phyloP scores from a whole-genome alignment of 2,797 vertebrate species.

The Allochrocebus solatus region DNA sequence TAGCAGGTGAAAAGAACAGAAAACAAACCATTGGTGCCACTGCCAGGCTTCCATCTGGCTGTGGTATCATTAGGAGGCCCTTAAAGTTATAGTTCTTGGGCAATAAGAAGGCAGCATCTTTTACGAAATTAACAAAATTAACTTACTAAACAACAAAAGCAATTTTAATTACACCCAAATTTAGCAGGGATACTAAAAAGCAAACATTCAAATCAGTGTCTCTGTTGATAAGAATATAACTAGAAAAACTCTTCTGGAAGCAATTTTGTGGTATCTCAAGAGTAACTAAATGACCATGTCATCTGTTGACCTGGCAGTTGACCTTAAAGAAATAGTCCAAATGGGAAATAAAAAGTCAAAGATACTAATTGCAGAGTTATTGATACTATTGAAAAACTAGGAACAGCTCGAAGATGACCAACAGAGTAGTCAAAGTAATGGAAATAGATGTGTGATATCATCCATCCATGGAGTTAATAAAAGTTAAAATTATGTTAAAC shows the following conservation, averaged over 20 bases:
- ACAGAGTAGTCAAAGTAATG: not conserved
- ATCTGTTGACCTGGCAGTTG: constrained; percentile 36
- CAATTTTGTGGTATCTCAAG: constrained; percentile 25
- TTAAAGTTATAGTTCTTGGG: not conserved
- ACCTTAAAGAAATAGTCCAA: constrained; percentile 42
- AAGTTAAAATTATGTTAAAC: not conserved
- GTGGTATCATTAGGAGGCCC: not conserved
- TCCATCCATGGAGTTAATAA: not conserved
- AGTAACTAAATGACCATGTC: constrained; percentile 10
- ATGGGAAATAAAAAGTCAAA: not conserved
- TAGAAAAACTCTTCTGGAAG: not conserved
- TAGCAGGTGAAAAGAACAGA: constrained; percentile 27
- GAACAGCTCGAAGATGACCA: not conserved
- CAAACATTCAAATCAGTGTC: not conserved
- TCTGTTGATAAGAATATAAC: not conserved
- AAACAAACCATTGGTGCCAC: not conserved
- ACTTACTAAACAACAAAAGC: not conserved
- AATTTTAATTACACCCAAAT: not conserved
- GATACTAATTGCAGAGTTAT: not conserved
- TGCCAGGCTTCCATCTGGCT: constrained; percentile 6
- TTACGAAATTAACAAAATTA: not conserved
- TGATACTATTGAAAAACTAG: not conserved
- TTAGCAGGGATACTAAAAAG: not conserved
- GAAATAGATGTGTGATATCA: not conserved
- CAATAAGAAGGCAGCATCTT: not conserved